Evolutionary conservation across 2,888 invertebrate species (phyloP).

Genomic region (Atrina japonica): DNA sequence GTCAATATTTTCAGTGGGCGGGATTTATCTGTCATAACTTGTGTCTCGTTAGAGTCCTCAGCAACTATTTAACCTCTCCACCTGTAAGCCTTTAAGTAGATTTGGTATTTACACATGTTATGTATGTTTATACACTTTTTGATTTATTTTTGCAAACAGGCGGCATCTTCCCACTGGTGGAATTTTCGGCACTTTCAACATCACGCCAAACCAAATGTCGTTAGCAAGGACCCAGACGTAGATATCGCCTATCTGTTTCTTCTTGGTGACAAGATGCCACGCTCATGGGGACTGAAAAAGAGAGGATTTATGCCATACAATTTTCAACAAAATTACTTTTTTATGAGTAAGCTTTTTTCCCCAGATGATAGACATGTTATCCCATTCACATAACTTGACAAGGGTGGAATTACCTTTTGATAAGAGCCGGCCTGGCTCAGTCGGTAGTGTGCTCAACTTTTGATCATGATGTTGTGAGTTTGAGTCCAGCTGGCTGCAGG

Average conservation of each 20-base stretch:
- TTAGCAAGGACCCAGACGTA: constrained; percentile 78
- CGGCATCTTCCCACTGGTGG: constrained; percentile 79
- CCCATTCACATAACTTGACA: not conserved
- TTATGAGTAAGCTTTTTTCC: constrained; percentile 69
- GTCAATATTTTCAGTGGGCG: no score
- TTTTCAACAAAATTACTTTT: constrained; percentile 77
- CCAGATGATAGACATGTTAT: not conserved
- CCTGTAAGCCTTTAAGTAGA: no score
- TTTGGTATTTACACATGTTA: no score
- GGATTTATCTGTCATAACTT: no score
- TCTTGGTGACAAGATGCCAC: constrained; percentile 73
- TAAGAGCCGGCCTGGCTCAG: not conserved
- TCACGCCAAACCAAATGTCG: constrained; percentile 78
- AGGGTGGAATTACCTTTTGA: not conserved
- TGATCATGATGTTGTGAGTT: not conserved
- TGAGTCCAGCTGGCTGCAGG: not conserved
- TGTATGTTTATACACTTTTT: no score
- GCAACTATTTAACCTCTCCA: no score
- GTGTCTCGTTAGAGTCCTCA: no score
- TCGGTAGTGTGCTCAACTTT: no score
- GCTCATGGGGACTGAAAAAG: constrained; percentile 70
- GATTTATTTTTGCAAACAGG: constrained; percentile 58
- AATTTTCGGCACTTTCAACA: constrained; percentile 78
- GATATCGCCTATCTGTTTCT: constrained; percentile 73
- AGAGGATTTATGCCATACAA: constrained; percentile 77